A percentile compares a stretch with the other conserved stretches of the same genome.
phyloP scores from a whole-genome alignment of 2,888 invertebrate genomes.

The Eilema griseolum region DNA sequence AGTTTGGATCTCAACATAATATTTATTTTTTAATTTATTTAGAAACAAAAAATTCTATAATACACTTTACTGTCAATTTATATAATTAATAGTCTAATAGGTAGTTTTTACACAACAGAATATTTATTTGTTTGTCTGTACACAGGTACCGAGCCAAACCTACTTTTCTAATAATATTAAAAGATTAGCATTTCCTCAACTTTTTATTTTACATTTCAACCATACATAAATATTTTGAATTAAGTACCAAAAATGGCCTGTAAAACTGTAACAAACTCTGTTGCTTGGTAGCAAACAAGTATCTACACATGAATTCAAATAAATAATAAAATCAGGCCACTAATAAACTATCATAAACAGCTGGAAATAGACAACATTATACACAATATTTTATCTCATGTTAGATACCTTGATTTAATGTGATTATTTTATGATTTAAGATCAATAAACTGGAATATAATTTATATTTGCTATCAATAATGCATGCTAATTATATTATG shows the following conservation, averaged over 20 bases:
- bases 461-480: not conserved
- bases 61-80: no score
- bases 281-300: not conserved
- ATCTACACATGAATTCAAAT: not conserved
- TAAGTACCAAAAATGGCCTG: not conserved
- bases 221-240: not conserved
- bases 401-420: not conserved
- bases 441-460: not conserved
- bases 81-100: no score
- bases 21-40: not conserved
- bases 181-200: no score
- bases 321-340: not conserved
- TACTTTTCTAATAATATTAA: no score
- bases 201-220: not conserved
- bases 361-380: not conserved
- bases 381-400: not conserved
- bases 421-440: not conserved
- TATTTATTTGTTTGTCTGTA: no score
- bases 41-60: no score
- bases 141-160: no score
- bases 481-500: no score
- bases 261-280: not conserved
- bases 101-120: no score
- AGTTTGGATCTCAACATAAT: not conserved
- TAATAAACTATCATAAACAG: not conserved